Base-by-base conservation (phyloP, 2,797 vertebrate species). In the Coendou prehensilis region DNA sequence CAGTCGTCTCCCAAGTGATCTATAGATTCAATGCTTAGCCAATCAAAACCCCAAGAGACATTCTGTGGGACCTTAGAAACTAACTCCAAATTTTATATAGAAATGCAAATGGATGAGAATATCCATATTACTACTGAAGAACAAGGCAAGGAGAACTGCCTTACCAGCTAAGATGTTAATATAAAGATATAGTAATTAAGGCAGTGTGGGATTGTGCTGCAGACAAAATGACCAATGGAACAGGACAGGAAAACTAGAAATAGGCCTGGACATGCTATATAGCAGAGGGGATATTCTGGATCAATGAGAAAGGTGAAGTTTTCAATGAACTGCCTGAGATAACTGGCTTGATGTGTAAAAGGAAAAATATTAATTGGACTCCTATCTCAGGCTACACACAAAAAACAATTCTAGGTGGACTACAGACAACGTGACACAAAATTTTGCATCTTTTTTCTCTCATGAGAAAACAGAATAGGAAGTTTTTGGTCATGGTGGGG, bases 381-480 rank as follows among this genome's bases (percentile, higher is more conserved):
- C 54, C 61, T 90, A 23, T 83, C 59, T 93, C 63, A 91, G 0
- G 76, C 59, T 33, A 76, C 82, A 87, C 18, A 76, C 54, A 73
- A 81, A 54, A 85, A 76, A 81, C 61, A 86, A 61, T 90, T 90
- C 67, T 37, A 95, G 64, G 76, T 75, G 45, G 47, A 57, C 30
- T 81, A 87, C 88, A 83, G 54, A 84, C 71, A 82, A 76, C 63
- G 18, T 15, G 63, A 50, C 47, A 82, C 33, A 96, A 91, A 87
- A 87, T 37, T 91, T 91, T 79, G 69, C 47, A 56, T 56, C 78
- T 84, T 92, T 92, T 69, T 78, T 88, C 80, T 87, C 54, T 69
- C 59, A 54, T 33, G 57, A 87, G 64, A 86, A 81, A 56, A 28
- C 59, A 47, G 59, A 93, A 61, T 63, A 5, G 63, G 56, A 73